Evolutionary conservation across 2,797 vertebrate species (phyloP), one percentile per base, ranked within the genome.

Genomic region (Hafferia zeledoni): DNA sequence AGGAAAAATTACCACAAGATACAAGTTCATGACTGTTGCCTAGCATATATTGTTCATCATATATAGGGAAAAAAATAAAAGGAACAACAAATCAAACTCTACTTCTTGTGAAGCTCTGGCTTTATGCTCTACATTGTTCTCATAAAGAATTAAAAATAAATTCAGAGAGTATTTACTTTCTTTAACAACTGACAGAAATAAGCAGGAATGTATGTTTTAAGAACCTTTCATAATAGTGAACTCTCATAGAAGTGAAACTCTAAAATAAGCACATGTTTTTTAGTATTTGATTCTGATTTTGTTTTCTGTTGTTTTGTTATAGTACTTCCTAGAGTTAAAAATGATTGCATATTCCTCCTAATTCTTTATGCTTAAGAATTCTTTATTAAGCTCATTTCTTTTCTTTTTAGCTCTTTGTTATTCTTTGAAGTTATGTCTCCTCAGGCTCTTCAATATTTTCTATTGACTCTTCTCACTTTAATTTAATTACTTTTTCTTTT

Each of bases 391-490:
- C 16, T 6, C 7, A 35, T 64, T 72, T 69, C 43, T 94, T 96
- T 87, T 91, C 95, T 89, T 95, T 93, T 95, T 94, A 97, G 87
- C 83, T 93, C 64, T 49, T 93, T 95, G 95, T 87, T 94, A 76
- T 93, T 89, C 96, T 98, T 98, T 98, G 95, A 98, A 98, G 96
- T 94, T 76, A 74, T 76, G 72, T 87, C 90, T 98, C 96, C 97
- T 97, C 90, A 83, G 95, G 96, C 95, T 97, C 52, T 90, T 98
- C 97, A 83, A 97, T 98, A 98, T 96, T 95, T 92, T 91, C 85
- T 98, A 98, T 98, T 98, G 98, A 98, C 95, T 97, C 89, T 96
- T 97, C 93, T 91, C 96, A 92, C 95, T 98, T 98, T 98, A 98
- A 98, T 98, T 98, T 97, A 98, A 98, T 97, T 98, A 96, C 87